A percentile compares a stretch with the other conserved stretches of the same genome.
These are phyloP conservation scores for Macquaria ambigua DNA, from an alignment of 2,113 vertebrate genomes.

Conservation along the genomic window DNA sequence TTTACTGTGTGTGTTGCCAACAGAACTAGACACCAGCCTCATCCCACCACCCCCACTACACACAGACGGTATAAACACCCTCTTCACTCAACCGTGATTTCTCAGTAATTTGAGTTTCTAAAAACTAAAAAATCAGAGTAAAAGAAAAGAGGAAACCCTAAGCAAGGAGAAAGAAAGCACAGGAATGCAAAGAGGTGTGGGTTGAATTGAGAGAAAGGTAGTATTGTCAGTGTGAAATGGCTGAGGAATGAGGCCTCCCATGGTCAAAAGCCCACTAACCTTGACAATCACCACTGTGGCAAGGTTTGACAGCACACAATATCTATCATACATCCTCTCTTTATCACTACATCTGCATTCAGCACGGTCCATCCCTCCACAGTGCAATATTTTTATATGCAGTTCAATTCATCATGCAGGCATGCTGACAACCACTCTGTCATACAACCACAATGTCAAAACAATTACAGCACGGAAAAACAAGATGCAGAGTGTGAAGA, in stretches of 20 bases:
- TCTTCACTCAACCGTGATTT: constrained; percentile 12
- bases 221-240: background rate
- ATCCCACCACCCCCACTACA: background rate
- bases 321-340: background rate
- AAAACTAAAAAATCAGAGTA: background rate
- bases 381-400: background rate
- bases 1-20: constrained; percentile 1
- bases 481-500: constrained; percentile 33
- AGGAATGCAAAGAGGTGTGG: background rate
- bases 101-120: constrained; percentile 29
- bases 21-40: background rate
- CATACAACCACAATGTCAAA: constrained; percentile 50
- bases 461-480: constrained; percentile 54
- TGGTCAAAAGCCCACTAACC: background rate
- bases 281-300: background rate
- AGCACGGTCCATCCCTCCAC: background rate
- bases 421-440: constrained; percentile 40
- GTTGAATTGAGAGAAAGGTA: background rate
- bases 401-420: constrained; percentile 38
- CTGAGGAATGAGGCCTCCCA: background rate
- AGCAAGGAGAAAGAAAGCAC: background rate
- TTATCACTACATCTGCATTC: constrained; percentile 30
- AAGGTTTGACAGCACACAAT: constrained; percentile 10
- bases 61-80: constrained; percentile 1
- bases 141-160: background rate